Percentiles rank a stretch among this genome's conserved stretches.
phyloP scores from a whole-genome alignment of 1,140 invertebrate species.

The Heliconius melpomene region DNA sequence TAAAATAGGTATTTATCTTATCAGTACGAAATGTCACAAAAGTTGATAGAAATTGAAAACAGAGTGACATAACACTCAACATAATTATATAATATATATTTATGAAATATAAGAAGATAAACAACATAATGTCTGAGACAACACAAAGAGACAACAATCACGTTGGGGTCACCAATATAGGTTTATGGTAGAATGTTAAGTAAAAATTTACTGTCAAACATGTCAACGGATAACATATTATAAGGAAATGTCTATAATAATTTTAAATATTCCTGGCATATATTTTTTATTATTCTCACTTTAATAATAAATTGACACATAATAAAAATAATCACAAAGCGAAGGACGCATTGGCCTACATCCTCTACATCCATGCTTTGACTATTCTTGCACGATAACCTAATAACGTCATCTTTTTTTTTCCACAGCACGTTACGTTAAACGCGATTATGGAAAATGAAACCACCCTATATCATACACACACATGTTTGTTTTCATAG shows the following conservation, averaged over 20 bases:
- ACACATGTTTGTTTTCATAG: neutral
- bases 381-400: conserved; percentile 13
- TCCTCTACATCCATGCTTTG: neutral
- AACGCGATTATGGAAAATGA: conserved; percentile 12
- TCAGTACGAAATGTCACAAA: neutral
- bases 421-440: neutral
- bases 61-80: neutral
- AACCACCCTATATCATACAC: neutral
- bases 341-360: conserved; percentile 9
- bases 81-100: no score
- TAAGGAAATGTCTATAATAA: neutral
- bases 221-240: neutral
- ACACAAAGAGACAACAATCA: no score
- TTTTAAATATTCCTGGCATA: no score
- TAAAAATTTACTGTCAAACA: no score
- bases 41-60: neutral
- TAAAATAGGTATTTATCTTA: no score
- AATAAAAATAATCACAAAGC: conserved; percentile 7
- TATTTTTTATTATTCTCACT: neutral
- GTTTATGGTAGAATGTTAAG: no score
- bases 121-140: no score
- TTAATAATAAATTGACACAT: neutral
- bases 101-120: no score
- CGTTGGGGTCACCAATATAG: no score
- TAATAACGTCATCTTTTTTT: conserved; percentile 13